These are phyloP conservation scores for Trichonephila inaurata DNA, from an alignment of 1,140 invertebrate genomes.

Conservation along the genomic window DNA sequence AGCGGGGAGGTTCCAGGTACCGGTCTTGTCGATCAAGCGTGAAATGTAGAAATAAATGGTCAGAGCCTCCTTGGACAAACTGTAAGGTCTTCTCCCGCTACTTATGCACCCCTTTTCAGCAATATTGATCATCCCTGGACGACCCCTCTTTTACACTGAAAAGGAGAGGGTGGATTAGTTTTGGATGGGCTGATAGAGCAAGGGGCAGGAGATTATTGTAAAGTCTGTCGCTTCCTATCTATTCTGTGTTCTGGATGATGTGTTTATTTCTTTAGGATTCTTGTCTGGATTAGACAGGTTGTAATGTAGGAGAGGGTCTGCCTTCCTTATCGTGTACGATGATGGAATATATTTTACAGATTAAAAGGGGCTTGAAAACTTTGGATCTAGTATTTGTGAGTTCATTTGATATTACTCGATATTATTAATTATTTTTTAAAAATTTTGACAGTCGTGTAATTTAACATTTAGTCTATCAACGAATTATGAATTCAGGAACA, in stretches of 20 bases:
- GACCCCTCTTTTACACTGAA: background rate
- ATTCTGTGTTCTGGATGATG: background rate
- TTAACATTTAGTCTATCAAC: no score
- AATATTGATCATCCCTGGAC: constrained; percentile 67
- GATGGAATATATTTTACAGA: no score
- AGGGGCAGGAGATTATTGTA: constrained; percentile 36
- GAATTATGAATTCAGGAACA: no score
- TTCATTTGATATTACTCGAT: no score
- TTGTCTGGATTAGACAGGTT: background rate
- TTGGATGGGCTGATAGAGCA: background rate
- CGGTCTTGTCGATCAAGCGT: constrained; percentile 65
- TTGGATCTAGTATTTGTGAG: no score
- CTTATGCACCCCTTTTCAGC: constrained; percentile 73
- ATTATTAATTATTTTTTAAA: no score
- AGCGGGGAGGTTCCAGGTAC: constrained; percentile 23
- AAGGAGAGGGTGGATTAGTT: constrained; percentile 57
- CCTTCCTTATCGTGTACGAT: background rate
- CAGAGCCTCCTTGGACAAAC: constrained; percentile 70
- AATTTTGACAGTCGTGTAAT: no score
- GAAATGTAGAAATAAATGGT: constrained; percentile 76
- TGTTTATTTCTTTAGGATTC: background rate
- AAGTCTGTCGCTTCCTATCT: background rate
- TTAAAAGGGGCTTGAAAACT: no score
- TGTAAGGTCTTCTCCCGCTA: constrained; percentile 73
- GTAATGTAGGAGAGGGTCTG: background rate